Evolutionary conservation across 92 coral and sea anemone species (phyloP).

Genomic region (Desmophyllum pertusum): DNA sequence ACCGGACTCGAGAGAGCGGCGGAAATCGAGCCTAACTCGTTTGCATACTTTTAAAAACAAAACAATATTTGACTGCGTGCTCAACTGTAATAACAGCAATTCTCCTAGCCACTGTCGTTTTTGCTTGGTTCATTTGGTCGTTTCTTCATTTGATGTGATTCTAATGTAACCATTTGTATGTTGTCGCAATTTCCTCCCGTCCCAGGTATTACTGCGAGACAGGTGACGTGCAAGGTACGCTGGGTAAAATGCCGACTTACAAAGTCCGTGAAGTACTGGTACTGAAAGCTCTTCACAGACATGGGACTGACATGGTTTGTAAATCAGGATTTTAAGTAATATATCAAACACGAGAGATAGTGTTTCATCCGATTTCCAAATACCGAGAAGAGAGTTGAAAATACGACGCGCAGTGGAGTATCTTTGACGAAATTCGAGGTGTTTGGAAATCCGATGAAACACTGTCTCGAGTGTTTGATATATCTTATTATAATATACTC

Average conservation of each 20-base stretch:
- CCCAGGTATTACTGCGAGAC: constrained; percentile 75
- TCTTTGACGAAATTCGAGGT: neutral
- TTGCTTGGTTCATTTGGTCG: neutral
- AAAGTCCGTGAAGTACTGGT: constrained; percentile 75
- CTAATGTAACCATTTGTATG: neutral
- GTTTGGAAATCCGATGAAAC: neutral
- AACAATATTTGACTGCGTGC: too few species aligned
- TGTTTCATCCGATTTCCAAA: neutral
- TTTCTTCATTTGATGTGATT: too few species aligned
- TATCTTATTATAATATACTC: too few species aligned
- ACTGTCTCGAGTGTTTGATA: neutral
- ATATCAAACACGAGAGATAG: too few species aligned
- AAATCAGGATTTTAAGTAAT: neutral
- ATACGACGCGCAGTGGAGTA: constrained; percentile 2
- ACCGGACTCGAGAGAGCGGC: too few species aligned
- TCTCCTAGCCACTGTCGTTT: too few species aligned
- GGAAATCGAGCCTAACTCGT: too few species aligned
- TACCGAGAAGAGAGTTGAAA: constrained; percentile 2
- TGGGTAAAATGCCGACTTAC: constrained; percentile 73
- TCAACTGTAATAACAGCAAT: too few species aligned
- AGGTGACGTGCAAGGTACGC: constrained; percentile 74
- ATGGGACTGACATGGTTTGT: constrained; percentile 75
- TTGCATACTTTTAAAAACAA: too few species aligned
- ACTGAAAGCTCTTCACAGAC: constrained; percentile 83
- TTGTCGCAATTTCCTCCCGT: neutral